phyloP scores from a whole-genome alignment of 92 coral and sea anemone genomes.

The Phenganax subtilis region DNA sequence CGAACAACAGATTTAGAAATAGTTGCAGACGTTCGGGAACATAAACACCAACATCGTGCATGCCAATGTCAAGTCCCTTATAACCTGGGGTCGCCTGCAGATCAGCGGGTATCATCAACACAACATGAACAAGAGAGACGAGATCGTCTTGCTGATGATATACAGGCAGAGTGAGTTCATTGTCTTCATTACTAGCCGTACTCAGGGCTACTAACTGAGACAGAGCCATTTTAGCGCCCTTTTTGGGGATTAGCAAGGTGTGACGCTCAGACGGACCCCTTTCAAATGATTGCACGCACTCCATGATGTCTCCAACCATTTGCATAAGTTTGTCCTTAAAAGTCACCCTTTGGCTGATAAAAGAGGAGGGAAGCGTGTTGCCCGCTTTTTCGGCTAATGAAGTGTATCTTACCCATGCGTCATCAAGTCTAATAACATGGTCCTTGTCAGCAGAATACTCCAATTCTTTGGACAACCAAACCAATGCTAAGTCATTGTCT shows the following conservation, averaged over 20 bases:
- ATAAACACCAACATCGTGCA: constrained; percentile 35
- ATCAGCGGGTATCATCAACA: constrained; percentile 45
- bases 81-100: constrained; percentile 37
- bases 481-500: constrained; percentile 50
- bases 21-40: constrained; percentile 48
- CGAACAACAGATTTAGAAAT: constrained; percentile 46
- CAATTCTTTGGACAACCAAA: constrained; percentile 52
- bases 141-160: background rate
- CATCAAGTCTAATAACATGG: background rate
- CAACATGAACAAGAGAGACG: constrained; percentile 50
- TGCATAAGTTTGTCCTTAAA: no score
- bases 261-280: background rate
- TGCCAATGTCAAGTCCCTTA: constrained; percentile 37
- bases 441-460: constrained; percentile 55
- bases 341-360: no score
- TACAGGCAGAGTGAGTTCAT: background rate
- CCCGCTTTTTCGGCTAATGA: no score
- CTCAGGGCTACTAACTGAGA: background rate
- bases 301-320: no score
- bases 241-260: background rate
- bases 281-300: background rate
- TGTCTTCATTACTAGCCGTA: background rate
- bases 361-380: no score
- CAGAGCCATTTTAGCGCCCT: background rate
- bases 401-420: no score